Evolutionary conservation across 2,888 invertebrate genomes (phyloP), one percentile per base, ranked within the genome.

Genomic region (Pardosa pseudoannulata): DNA sequence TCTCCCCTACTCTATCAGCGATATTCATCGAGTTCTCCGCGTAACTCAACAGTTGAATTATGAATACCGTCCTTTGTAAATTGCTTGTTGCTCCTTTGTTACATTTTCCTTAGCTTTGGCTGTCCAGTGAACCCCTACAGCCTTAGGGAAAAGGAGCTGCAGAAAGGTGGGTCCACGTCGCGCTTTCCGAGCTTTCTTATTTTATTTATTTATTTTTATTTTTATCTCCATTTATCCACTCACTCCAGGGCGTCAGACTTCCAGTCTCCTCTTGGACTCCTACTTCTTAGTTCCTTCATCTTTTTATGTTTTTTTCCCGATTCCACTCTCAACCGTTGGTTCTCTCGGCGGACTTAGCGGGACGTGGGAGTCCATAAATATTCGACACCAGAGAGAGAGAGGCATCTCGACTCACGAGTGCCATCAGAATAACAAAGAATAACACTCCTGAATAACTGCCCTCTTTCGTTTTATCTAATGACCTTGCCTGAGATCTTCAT

Each of bases 201-300:
- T 56, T 56, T 56, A 19, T 56, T 56, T 56, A 23, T 23, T 23
- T 23, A 56, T 23, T 56, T 56, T 56, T 16, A 11, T 46, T 56
- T 56, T 23, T 23, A 23, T 56, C 56, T 23, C 56, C 56, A 56
- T 19, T 56, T 56, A 56, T 56, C 50, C 29, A 28, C 74, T 31
- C 74, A 56, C 73, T 39, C 46, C 68, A 46, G 72, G 80, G 81
- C 81, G 81, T 75, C 81, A 81, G 81, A 81, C 81, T 74, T 81
- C 62, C 32, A 19, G 81, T 70, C 81, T 81, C 81, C 72, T 56
- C 2, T 56, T 23, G 23, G 11, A 19, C 23, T 19, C 56, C 56
- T 23, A 56, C 56, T 23, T 56, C 56, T 23, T 56, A 6, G 5
- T 5, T 36, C 6, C 5, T 5, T 36, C 9, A 5, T 36, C 36